Percentiles rank a stretch among this genome's conserved stretches.
Evolutionary conservation across 2,888 invertebrate genomes (phyloP).

Genomic region (Lasioglossum calceatum): DNA sequence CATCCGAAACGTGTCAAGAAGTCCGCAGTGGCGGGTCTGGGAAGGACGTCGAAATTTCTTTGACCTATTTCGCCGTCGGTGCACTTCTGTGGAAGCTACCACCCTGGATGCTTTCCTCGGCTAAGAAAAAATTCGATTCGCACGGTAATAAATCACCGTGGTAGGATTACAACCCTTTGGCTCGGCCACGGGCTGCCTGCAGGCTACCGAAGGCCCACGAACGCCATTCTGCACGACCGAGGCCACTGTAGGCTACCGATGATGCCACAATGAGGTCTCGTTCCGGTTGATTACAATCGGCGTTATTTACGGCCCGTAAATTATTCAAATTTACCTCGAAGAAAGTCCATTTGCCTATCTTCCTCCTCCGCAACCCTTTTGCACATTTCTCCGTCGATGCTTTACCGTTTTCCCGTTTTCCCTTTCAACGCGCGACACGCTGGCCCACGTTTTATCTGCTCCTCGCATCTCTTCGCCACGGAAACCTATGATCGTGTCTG

Average conservation of each 20-base stretch:
- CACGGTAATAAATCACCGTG: constrained; percentile 79
- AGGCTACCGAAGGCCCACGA: constrained; percentile 65
- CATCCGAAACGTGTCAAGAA: background rate
- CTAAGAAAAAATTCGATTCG: constrained; percentile 79
- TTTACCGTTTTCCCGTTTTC: background rate
- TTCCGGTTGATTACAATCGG: constrained; percentile 77
- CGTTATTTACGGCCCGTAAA: constrained; percentile 80
- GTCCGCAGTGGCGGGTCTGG: background rate
- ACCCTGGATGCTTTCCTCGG: constrained; percentile 48
- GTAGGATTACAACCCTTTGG: constrained; percentile 74
- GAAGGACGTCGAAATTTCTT: constrained; percentile 40
- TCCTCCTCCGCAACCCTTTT: constrained; percentile 44
- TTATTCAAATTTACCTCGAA: constrained; percentile 74
- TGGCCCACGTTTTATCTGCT: background rate
- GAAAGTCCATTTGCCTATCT: constrained; percentile 54
- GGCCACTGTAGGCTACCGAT: constrained; percentile 71
- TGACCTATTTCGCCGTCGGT: constrained; percentile 63
- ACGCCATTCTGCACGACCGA: constrained; percentile 27
- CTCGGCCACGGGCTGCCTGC: constrained; percentile 58
- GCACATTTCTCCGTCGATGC: background rate
- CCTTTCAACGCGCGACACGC: background rate
- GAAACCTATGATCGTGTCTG: background rate
- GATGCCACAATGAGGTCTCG: constrained; percentile 74
- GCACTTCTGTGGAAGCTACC: constrained; percentile 26
- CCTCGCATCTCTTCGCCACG: background rate